Evolutionary conservation across 2,888 invertebrate genomes (phyloP).

Genomic region (Acronicta psi): DNA sequence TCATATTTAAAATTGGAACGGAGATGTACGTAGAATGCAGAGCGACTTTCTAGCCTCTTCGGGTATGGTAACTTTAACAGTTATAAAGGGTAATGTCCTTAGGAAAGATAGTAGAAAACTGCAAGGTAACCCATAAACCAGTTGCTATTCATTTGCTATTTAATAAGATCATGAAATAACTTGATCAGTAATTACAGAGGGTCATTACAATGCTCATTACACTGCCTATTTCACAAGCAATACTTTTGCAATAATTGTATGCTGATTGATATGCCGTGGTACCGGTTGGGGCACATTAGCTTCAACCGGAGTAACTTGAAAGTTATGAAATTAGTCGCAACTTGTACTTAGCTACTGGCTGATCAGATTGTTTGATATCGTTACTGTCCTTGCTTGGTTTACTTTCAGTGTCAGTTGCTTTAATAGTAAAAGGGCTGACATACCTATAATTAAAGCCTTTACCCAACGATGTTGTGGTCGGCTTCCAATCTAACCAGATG

Average conservation of each 20-base stretch:
- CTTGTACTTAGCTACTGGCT: constrained; percentile 7
- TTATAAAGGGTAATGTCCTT: too few species aligned
- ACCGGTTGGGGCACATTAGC: constrained; percentile 68
- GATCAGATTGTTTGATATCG: constrained; percentile 41
- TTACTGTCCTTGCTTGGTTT: constrained; percentile 53
- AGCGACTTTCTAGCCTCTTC: too few species aligned
- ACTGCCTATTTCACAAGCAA: constrained; percentile 69
- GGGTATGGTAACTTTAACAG: too few species aligned
- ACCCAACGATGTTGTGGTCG: too few species aligned
- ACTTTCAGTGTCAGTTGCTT: constrained; percentile 35
- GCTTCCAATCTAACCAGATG: too few species aligned
- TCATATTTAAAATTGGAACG: too few species aligned
- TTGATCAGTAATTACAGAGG: constrained; percentile 38
- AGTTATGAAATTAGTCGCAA: constrained; percentile 62
- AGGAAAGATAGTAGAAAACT: too few species aligned
- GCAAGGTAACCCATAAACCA: constrained; percentile 1
- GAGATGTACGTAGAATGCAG: too few species aligned
- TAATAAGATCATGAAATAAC: constrained; percentile 38
- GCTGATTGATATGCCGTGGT: constrained; percentile 59
- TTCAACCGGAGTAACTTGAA: constrained; percentile 60
- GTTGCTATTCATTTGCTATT: too few species aligned
- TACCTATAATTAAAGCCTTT: not conserved
- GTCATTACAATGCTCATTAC: constrained; percentile 59
- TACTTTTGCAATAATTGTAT: constrained; percentile 69
- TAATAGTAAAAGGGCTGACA: constrained; percentile 19